Evolutionary conservation across 1,140 invertebrate genomes (phyloP), one percentile per base, ranked within the genome.

Genomic region (Spodoptera litura): DNA sequence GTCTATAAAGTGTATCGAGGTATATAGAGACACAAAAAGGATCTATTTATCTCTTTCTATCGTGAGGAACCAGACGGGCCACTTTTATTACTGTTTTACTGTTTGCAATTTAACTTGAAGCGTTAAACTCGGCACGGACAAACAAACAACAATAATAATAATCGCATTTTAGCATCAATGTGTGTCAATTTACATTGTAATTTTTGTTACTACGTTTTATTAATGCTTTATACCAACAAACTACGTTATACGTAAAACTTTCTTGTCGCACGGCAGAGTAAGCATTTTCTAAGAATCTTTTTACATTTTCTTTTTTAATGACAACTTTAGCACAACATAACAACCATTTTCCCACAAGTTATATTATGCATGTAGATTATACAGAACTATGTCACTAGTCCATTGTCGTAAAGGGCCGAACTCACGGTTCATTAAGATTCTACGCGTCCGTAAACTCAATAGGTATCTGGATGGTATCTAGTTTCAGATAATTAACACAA

Each of bases 41-140:
- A 82, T 84, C 78, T 85, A 84, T 90, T 85, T 88, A 88, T 88
- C 86, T 88, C 83, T 81, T 79, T 82, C 82, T 80, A 82, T 85
- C 84, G 82, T 77, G 81, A 82, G 82, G 79, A 89, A 89, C 89
- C 87, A 85, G 87, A 87, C 88, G 81, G 86, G 89, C 89, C 89
- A 83, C 89, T 91, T 92, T 90, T 91, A 92, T 88, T 76, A 86
- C 83, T 83, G 88, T 92, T 91, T 92, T 90, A 91, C 91, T 89
- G 89, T 91, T 89, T 84, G 91, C 89, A 89, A 91, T 92, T 91
- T 91, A 91, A 89, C 89, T 91, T 86, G 85, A 88, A 88, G 83
- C 87, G 82, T 90, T 87, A 89, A 85, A 87, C 88, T 88, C 85
- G 53, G 38, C 71, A 79, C 80, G 68, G 71, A 77, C 53, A 83